Evolutionary conservation across 2,113 vertebrate species (phyloP), one percentile per base, ranked within the genome.

Genomic region (Capreolus pygargus): DNA sequence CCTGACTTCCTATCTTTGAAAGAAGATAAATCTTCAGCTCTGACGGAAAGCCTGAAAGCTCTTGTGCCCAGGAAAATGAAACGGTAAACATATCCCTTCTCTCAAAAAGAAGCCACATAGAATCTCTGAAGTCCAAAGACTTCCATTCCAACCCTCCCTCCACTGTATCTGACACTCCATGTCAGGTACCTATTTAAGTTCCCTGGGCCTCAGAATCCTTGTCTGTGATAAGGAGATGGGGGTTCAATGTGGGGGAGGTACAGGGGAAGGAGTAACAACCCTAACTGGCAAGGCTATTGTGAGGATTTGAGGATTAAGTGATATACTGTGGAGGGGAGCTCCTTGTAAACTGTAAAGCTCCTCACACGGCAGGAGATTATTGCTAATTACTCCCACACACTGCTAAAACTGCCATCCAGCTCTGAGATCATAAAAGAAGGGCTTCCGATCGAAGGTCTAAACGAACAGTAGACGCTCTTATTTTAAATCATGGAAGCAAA

Each of bases 1-100:
- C 55, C 93, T 86, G 91, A 86, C 83, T 86, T 91, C 94, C 95
- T 91, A 14, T 94, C 92, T 78, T 36, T 70, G 76, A 89, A 47
- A 95, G 85, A 78, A 97, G 94, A 94, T 91, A 88, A 70, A 90
- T 89, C 90, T 58, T 95, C 47, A 33, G 19, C 50, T 57, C 8
- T 6, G 82, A 95, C 28, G 21, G 92, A n/a, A 86, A 91, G 36
- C 61, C 52, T 15, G 47, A 74, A 87, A 85, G 39, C 64, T 21
- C 67, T 60, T 58, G 86, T 4, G 12, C 25, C 5, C 16, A 61
- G 45, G 43, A 95, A 89, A 90, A 47, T 52, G 28, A n/a, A 95
- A 89, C 47, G 61, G 61, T 14, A 67, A 82, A 58, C 52, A 19
- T 11, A 54, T 70, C 47, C 76, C 30, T 78, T 83, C 58, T 87